Evolutionary conservation across 2,888 invertebrate species (phyloP), one percentile per base, ranked within the genome.

Genomic region (Eupithecia vulgata): DNA sequence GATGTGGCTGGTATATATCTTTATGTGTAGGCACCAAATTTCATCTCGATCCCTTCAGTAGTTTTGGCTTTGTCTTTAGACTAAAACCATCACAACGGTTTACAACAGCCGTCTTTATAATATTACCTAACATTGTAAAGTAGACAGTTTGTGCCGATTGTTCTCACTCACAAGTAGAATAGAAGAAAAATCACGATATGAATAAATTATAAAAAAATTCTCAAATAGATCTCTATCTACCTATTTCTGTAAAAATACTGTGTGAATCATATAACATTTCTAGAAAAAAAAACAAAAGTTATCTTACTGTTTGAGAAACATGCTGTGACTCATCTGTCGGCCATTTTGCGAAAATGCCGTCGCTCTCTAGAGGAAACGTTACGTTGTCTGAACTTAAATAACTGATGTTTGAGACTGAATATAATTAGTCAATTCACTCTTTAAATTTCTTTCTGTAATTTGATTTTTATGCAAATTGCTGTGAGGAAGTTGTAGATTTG

Each of bases 341-440:
- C 89, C 88, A 88, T 91, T 89, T 89, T 88, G 86, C 77, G 80
- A 88, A 88, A 89, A 89, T 90, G 88, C 89, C 86, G 84, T 68
- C 75, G 40, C 69, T 76, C 79, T 85, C 91, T 82, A 83, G 71
- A 69, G 90, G 86, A 87, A 76, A 74, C 68, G 65, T 78, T 83
- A 88, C 87, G 81, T 81, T 78, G 77, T 67, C 81, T 77, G 87
- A 82, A 91, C 87, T 90, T 88, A 89, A 92, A 92, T 81, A 81
- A 87, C 85, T 80, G 81, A 87, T 88, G 88, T 90, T 92, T 84
- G 82, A 76, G 87, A 86, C 85, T 84, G 87, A 85, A 87, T 88
- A 84, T 87, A 90, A 90, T 90, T 92, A 90, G 91, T 91, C 88
- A 90, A 88, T 86, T 88, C 87, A 87, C 89, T 90, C 85, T 88